Conservation (phyloP, 1,140 invertebrate genomes). For the Ceratosolen fusciceps region DNA sequence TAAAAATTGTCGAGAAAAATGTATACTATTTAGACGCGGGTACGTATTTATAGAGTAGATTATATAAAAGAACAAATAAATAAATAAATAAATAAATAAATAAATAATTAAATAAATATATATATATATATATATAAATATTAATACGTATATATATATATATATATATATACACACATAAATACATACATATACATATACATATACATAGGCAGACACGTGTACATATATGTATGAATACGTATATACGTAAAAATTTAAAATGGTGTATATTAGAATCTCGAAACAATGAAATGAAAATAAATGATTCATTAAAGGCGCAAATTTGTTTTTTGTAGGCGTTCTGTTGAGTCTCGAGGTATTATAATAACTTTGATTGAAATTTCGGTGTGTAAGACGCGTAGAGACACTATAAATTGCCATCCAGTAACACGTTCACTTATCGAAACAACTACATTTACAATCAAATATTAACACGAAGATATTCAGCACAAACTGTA, state of each 20-base stretch:
- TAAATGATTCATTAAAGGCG: constrained; percentile 26
- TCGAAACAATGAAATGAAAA: constrained; percentile 30
- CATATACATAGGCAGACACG: no score
- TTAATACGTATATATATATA: constrained; percentile 51
- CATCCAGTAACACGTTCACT: neutral
- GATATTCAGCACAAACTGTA: constrained; percentile 15
- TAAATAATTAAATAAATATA: constrained; percentile 14
- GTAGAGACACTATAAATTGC: constrained; percentile 11
- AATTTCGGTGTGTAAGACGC: constrained; percentile 31
- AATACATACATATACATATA: neutral
- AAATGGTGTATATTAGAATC: constrained; percentile 55
- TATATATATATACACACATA: constrained; percentile 20
- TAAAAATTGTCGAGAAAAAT: constrained; percentile 48
- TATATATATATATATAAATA: constrained; percentile 45
- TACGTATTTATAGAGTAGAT: constrained; percentile 55
- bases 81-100: constrained; percentile 50
- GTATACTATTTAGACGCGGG: constrained; percentile 53
- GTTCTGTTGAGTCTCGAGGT: constrained; percentile 17
- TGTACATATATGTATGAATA: neutral
- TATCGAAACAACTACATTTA: neutral
- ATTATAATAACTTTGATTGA: constrained; percentile 37
- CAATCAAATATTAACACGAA: constrained; percentile 19
- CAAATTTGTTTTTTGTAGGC: neutral
- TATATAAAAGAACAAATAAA: constrained; percentile 54
- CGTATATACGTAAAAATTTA: constrained; percentile 46